Evolutionary conservation across 2,888 invertebrate genomes (phyloP), one percentile per base, ranked within the genome.

Genomic region (Drosophila subquinaria): DNA sequence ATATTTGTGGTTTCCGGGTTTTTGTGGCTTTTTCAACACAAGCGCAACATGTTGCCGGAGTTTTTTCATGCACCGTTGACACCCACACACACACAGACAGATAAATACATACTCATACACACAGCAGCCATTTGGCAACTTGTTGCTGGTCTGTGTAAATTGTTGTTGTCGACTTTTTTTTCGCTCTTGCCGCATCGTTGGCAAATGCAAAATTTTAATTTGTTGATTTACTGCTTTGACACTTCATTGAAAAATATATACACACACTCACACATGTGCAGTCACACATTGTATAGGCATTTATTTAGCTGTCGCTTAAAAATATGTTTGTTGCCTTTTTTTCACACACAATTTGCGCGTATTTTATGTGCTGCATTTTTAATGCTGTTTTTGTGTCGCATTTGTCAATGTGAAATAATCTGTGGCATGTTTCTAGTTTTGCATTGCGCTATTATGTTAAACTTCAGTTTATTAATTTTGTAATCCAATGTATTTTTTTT

Each of bases 1-100:
- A 90, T 90, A 88, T 90, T 87, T 87, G 87, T 74, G 87, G 87
- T 89, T 87, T 87, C 86, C 87, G 84, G 89, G 78, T 76, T 86
- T 88, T 82, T 80, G 82, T 88, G 82, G 81, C 67, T 79, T 76
- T 76, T 73, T 40, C 70, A 74, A 36, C 74, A 75, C 30, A 59
- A 65, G 75, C 79, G 87, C 83, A 88, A 83, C 83, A 83, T 83
- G 83, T 87, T 80, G 78, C 81, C 52, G 62, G 59, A 73, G 68
- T 62, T 62, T 72, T 80, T 78, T 76, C 56, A 66, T 61, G 45
- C 56, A 65, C 43, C 62, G 33, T 55, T 67, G 59, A 60, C 72
- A 72, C 70, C 51, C 66, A 74, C 69, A 51, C 69, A 63, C 69
- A 42, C 40, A 60, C 35, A 42, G 15, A 50, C 33, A 59, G 43